Conservation (phyloP, 2,113 vertebrate species). For the Leucoraja erinaceus region DNA sequence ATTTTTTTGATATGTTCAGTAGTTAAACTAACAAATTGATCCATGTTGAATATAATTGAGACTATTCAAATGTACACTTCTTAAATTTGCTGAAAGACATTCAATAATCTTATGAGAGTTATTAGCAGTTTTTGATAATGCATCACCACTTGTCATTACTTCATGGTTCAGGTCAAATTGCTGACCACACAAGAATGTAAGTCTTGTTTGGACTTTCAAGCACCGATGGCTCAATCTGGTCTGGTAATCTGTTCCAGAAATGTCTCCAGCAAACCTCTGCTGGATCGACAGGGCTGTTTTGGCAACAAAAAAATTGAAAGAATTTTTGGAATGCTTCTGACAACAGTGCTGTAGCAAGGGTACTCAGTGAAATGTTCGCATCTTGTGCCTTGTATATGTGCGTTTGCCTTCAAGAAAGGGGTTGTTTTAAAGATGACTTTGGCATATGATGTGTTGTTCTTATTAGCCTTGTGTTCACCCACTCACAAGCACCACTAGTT, state of each 20-base stretch:
- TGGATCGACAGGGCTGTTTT: not conserved
- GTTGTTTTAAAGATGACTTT: not conserved
- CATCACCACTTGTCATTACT: not conserved
- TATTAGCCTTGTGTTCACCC: too few relatives aligned
- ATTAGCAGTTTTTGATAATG: not conserved
- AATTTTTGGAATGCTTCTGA: constrained; percentile 13
- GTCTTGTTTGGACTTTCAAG: not conserved
- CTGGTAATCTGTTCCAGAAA: not conserved
- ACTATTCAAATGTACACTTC: too few relatives aligned
- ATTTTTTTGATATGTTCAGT: too few relatives aligned
- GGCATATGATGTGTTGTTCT: not conserved
- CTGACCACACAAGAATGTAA: not conserved
- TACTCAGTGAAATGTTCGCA: not conserved
- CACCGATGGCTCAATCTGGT: not conserved
- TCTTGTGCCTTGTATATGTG: not conserved
- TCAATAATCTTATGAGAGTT: not conserved
- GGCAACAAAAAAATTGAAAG: not conserved
- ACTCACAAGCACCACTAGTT: too few relatives aligned
- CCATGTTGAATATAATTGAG: not conserved
- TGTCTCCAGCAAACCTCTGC: not conserved
- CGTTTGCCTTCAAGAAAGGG: not conserved
- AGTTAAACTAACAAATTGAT: not conserved
- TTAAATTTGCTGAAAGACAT: not conserved
- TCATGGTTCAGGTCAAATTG: not conserved
- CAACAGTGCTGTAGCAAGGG: not conserved